Evolutionary conservation across 2,888 invertebrate species (phyloP), one percentile per base, ranked within the genome.

Genomic region (Ferrisia virgata): DNA sequence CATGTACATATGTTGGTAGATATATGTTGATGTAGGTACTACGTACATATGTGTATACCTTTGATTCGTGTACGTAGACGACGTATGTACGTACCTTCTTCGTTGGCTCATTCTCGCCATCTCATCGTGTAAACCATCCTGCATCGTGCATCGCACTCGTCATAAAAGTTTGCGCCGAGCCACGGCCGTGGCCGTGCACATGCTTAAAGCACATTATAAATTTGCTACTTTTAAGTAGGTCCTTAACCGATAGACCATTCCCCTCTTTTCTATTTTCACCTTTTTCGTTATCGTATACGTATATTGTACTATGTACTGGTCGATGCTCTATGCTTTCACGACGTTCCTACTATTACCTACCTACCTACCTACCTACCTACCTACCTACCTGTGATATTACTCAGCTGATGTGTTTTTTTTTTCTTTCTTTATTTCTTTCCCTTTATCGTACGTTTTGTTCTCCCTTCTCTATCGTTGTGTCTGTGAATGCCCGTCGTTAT

Each of bases 251-350:
- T 9, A 33, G 25, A 40, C 11, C 5, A 22, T 8, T 25, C 64
- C 72, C 28, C 18, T 5, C 31, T 28, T 33, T 28, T 40, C 69
- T 72, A 82, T 82, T 82, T 82, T 82, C 82, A 82, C 82, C 64
- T 64, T n/a, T n/a, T n/a, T n/a, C n/a, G n/a, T n/a, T n/a, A n/a
- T n/a, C 31, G 22, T 28, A 9, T 33, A 58, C 18, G 13, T 43
- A 25, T 64, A 64, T 76, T 76, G 64, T 64, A 9, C 40, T 80
- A n/a, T n/a, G n/a, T 47, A 40, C 69, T 83, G 83, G 83, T 83
- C 83, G 76, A 83, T 83, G 72, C 69, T 83, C 83, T 83, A 83
- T 83, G 83, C 83, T 83, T 83, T 83, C 83, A 76, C 83, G 40
- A 82, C 8, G 40, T 80, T n/a, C 18, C 9, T 15, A 15, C 47